phyloP scores from a whole-genome alignment of 2,888 invertebrate species.

The Rotaria socialis region DNA sequence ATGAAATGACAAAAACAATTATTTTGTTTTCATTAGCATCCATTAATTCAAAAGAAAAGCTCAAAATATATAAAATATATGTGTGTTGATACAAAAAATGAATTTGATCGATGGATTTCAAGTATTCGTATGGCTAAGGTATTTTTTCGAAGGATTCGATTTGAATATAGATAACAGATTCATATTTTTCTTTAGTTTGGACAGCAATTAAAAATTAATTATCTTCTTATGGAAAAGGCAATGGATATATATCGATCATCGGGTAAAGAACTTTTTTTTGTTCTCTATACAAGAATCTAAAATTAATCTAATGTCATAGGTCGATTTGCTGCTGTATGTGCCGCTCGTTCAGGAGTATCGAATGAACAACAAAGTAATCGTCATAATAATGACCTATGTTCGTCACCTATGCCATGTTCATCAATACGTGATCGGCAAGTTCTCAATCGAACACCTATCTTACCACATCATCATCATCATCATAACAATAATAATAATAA shows the following conservation, averaged over 20 bases:
- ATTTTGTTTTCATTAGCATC: constrained; percentile 64
- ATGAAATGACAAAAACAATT: neutral
- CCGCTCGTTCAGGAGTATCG: neutral
- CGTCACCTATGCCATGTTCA: neutral
- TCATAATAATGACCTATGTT: neutral
- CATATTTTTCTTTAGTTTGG: constrained; percentile 54
- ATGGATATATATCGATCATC: constrained; percentile 27
- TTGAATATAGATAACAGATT: constrained; percentile 3
- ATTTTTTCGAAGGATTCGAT: constrained; percentile 46
- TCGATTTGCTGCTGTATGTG: constrained; percentile 30
- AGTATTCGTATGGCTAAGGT: constrained; percentile 91
- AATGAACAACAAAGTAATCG: neutral
- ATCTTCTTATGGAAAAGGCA: constrained; percentile 56
- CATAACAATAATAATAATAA: neutral
- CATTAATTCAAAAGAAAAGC: constrained; percentile 81
- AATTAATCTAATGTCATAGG: neutral
- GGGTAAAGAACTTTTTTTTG: neutral
- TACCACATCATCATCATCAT: neutral
- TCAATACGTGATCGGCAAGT: neutral
- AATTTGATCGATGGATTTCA: constrained; percentile 83
- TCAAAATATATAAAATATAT: constrained; percentile 89
- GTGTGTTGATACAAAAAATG: constrained; percentile 83
- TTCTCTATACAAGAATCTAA: neutral
- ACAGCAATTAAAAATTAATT: constrained; percentile 72
- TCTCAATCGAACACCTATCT: neutral